phyloP scores from a whole-genome alignment of 2,888 invertebrate species.

The Galeopsomyia nigrocyanea region DNA sequence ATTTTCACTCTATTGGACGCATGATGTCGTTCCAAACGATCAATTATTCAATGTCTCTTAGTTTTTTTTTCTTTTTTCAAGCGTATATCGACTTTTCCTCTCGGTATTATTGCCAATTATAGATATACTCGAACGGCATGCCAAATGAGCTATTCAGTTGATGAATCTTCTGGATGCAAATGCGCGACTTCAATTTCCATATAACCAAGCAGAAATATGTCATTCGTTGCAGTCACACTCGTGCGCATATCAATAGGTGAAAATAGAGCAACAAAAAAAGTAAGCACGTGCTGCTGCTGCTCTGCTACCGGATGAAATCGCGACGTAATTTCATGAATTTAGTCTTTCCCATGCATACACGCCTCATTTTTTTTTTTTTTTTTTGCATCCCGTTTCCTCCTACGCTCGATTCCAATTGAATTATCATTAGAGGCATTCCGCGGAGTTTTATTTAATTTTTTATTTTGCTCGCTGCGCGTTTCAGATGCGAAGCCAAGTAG shows the following conservation, averaged over 20 bases:
- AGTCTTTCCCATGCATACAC: constrained; percentile 7
- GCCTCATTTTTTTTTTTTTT: not conserved
- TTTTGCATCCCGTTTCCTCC: not conserved
- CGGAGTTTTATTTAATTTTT: not conserved
- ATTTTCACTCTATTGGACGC: no score
- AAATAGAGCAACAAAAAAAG: no score
- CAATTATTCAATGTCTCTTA: no score
- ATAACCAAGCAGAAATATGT: no score
- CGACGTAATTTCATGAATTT: constrained; percentile 27
- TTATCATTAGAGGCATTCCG: constrained; percentile 28
- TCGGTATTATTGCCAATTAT: no score
- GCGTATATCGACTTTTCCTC: no score
- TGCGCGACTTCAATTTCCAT: not conserved
- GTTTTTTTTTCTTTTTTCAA: no score
- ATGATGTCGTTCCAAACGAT: no score
- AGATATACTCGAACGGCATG: no score
- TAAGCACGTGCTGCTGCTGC: constrained; percentile 24
- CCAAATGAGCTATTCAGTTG: no score
- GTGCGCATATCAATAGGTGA: no score
- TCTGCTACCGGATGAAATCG: constrained; percentile 27
- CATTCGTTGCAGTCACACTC: no score
- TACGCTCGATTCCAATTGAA: constrained; percentile 2
- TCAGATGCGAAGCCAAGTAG: not conserved
- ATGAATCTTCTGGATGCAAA: not conserved
- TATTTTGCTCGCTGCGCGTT: not conserved